phyloP scores from a whole-genome alignment of 2,888 invertebrate genomes.

The Scaptomyza flava region DNA sequence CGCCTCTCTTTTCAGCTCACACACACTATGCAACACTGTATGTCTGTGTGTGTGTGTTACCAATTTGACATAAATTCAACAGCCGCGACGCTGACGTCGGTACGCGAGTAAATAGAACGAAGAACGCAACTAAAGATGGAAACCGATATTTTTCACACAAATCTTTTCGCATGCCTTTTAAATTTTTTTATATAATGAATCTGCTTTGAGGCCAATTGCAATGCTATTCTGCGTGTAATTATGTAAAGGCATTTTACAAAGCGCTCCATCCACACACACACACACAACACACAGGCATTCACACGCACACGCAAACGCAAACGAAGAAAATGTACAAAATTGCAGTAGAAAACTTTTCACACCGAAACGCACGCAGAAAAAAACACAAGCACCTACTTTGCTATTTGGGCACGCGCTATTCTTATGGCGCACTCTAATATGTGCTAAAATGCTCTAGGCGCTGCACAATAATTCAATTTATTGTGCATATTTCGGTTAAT shows the following conservation, averaged over 20 bases:
- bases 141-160: slow-evolving; percentile 59
- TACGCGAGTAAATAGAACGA: slow-evolving; percentile 77
- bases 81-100: slow-evolving; percentile 81
- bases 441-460: slow-evolving; percentile 39
- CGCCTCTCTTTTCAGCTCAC: slow-evolving; percentile 21
- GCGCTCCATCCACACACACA: slow-evolving; percentile 36
- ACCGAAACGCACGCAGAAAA: slow-evolving; percentile 45
- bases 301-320: slow-evolving; percentile 37
- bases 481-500: slow-evolving; percentile 65
- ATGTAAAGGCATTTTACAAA: slow-evolving; percentile 74
- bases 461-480: slow-evolving; percentile 64
- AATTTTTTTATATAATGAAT: slow-evolving; percentile 62
- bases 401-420: slow-evolving; percentile 24
- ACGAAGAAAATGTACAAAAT: slow-evolving; percentile 69
- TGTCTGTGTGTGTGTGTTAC: slow-evolving; percentile 68
- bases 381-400: slow-evolving; percentile 45
- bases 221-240: slow-evolving; percentile 53
- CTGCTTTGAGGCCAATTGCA: slow-evolving; percentile 19
- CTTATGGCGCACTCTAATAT: slow-evolving; percentile 15
- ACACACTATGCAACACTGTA: slow-evolving; percentile 60
- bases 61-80: slow-evolving; percentile 84
- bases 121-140: slow-evolving; percentile 65
- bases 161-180: slow-evolving; percentile 32
- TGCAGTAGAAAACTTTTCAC: slow-evolving; percentile 77
- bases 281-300: slow-evolving; percentile 32